A percentile compares a stretch with the other conserved stretches of the same genome.
These are phyloP conservation scores for Drosophila rufa DNA, from an alignment of 1,140 invertebrate species.

Conservation along the genomic window DNA sequence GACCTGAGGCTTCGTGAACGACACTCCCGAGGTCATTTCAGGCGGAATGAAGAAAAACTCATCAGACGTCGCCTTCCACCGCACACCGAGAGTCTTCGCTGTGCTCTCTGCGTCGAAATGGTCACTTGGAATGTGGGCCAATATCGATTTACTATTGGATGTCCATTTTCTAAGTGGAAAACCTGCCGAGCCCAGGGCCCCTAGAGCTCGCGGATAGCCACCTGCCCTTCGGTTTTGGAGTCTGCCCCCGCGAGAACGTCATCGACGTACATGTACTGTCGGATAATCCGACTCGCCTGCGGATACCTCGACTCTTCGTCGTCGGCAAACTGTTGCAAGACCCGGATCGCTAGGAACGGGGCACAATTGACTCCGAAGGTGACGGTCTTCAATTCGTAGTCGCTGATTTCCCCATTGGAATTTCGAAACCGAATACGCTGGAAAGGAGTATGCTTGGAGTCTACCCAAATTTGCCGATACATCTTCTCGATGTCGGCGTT, in stretches of 20 bases:
- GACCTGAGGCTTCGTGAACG: background rate
- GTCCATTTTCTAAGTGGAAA: no score
- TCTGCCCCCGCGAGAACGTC: no score
- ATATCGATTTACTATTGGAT: no score
- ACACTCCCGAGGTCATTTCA: background rate
- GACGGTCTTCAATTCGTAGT: background rate
- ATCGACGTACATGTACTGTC: background rate
- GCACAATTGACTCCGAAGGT: no score
- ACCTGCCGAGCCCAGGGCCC: no score
- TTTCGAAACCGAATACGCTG: background rate
- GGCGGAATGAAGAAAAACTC: conserved; percentile 47
- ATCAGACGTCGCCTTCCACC: conserved; percentile 48
- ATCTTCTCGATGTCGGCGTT: no score
- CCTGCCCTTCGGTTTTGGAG: no score
- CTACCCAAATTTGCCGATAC: background rate
- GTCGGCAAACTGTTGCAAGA: background rate
- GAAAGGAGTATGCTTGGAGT: background rate
- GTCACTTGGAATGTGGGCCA: no score
- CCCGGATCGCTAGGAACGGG: no score
- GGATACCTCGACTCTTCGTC: background rate
- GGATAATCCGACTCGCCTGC: background rate
- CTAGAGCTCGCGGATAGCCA: no score
- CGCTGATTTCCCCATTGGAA: background rate
- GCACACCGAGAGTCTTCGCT: conserved; percentile 57
- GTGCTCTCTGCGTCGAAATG: conserved; percentile 19